Evolutionary conservation across 2,888 invertebrate species (phyloP).

Genomic region (Acronicta psi): DNA sequence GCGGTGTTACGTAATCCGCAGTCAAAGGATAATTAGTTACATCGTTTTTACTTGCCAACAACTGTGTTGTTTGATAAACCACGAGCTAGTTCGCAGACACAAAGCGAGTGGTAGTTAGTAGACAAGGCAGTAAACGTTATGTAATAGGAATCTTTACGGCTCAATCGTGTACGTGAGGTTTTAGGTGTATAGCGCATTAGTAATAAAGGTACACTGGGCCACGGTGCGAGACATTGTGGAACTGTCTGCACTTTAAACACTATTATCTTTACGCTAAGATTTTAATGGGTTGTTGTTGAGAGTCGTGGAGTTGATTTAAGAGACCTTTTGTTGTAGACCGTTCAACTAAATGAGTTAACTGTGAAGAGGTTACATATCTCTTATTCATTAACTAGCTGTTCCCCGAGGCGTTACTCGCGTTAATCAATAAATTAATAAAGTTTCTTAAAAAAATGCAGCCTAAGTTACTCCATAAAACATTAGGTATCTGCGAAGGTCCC

Average conservation of each 20-base stretch:
- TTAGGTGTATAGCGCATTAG: constrained; percentile 35
- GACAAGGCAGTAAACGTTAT: constrained; percentile 58
- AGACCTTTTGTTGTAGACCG: not conserved
- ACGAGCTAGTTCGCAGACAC: constrained; percentile 42
- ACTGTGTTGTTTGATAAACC: constrained; percentile 38
- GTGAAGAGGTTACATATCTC: too few species aligned
- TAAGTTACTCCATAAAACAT: too few species aligned
- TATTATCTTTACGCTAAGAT: constrained; percentile 9
- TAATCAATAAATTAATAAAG: too few species aligned
- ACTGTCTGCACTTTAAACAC: constrained; percentile 12
- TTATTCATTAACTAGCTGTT: too few species aligned
- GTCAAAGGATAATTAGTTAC: constrained; percentile 46
- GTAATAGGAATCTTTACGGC: constrained; percentile 56
- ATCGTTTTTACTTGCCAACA: constrained; percentile 40
- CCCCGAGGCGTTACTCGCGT: too few species aligned
- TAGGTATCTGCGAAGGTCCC: too few species aligned
- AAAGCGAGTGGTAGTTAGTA: constrained; percentile 44
- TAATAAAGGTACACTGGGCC: constrained; percentile 31
- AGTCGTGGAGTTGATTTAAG: not conserved
- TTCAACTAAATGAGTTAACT: too few species aligned
- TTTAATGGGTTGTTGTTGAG: not conserved
- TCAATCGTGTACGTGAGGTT: constrained; percentile 48
- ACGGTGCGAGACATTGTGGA: constrained; percentile 14
- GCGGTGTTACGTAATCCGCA: constrained; percentile 42
- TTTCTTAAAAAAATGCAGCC: too few species aligned